phyloP scores from a whole-genome alignment of 2,888 invertebrate species.

The Nebria brevicollis region DNA sequence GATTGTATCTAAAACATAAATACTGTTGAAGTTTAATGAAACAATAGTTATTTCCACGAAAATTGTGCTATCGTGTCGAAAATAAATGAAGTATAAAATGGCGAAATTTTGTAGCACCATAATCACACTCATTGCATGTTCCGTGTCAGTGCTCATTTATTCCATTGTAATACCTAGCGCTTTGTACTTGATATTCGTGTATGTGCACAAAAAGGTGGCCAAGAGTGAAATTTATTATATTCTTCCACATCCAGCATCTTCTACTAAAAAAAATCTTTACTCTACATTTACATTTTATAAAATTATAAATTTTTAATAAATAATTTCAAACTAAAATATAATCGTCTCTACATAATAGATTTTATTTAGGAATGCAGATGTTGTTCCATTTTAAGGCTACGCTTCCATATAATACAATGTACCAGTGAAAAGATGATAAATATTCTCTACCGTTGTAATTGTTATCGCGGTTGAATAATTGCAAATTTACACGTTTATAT shows the following conservation, averaged over 20 bases:
- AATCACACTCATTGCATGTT: constrained; percentile 36
- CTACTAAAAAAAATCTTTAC: too few relatives aligned
- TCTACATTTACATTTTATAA: too few relatives aligned
- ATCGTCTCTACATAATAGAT: too few relatives aligned
- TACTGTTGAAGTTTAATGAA: constrained; percentile 29
- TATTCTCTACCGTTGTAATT: constrained; percentile 19
- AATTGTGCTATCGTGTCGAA: constrained; percentile 25
- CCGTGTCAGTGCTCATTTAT: constrained; percentile 14
- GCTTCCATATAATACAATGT: neutral
- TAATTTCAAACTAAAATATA: too few relatives aligned
- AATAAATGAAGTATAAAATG: constrained; percentile 41
- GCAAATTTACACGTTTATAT: constrained; percentile 39
- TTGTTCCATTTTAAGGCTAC: constrained; percentile 17
- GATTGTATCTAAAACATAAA: neutral
- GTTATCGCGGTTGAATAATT: constrained; percentile 30
- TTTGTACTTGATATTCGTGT: neutral
- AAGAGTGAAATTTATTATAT: constrained; percentile 13
- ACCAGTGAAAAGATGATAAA: constrained; percentile 14
- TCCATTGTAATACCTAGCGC: constrained; percentile 7
- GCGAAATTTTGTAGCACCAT: constrained; percentile 30
- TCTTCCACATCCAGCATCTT: neutral
- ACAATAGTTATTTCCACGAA: constrained; percentile 35
- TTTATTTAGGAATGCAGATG: neutral
- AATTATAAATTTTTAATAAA: too few relatives aligned
- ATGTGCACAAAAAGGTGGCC: neutral